Conservation (phyloP, 2,113 vertebrate species). For the Nicator chloris region DNA sequence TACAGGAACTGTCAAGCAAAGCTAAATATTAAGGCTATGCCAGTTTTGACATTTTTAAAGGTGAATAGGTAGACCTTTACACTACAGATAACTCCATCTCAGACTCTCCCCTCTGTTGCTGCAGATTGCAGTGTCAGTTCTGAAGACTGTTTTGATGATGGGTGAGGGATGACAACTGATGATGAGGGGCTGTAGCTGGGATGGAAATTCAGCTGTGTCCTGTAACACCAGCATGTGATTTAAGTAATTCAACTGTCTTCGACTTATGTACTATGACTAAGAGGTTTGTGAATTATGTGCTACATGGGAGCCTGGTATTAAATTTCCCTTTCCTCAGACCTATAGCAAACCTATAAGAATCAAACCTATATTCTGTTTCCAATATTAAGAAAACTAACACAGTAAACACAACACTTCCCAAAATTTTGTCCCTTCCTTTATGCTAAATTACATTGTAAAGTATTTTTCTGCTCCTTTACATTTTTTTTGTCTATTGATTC, state of each 20-base stretch:
- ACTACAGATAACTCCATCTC: neutral
- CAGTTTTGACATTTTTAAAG: conserved; percentile 10
- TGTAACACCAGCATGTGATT: neutral
- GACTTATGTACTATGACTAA: neutral
- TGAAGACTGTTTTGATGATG: neutral
- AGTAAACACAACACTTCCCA: neutral
- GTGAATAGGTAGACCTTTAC: neutral
- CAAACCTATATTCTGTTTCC: neutral
- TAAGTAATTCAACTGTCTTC: neutral
- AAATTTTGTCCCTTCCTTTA: neutral
- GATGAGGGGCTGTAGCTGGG: neutral
- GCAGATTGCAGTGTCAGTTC: neutral
- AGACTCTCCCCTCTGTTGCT: neutral
- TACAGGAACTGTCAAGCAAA: neutral
- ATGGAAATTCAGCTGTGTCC: neutral
- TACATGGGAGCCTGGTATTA: neutral
- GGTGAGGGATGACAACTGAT: neutral
- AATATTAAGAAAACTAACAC: neutral
- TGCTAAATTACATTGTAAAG: neutral
- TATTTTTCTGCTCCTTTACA: neutral
- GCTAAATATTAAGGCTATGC: neutral
- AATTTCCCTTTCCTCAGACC: neutral
- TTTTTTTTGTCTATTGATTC: neutral
- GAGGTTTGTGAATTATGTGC: neutral
- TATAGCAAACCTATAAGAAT: too few relatives aligned